Percentiles rank a stretch among this genome's conserved stretches.
Evolutionary conservation across 2,113 vertebrate genomes (phyloP).

Genomic region (Candoia aspera): DNA sequence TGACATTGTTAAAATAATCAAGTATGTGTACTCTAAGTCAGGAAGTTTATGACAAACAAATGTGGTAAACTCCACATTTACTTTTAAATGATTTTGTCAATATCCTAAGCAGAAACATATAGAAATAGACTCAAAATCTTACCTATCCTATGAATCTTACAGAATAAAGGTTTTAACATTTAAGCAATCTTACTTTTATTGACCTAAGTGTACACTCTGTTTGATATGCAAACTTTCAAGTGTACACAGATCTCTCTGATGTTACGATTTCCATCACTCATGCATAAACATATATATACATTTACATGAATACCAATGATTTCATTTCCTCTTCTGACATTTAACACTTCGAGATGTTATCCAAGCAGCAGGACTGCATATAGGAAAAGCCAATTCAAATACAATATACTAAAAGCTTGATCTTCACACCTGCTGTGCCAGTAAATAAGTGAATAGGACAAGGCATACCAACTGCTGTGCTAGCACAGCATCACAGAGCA

Average conservation of each 20-base stretch:
- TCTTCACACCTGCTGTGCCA: constrained; percentile 16
- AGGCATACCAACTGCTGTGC: constrained; percentile 22
- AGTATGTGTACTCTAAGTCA: background rate
- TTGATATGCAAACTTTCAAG: too few species aligned
- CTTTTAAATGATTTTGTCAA: background rate
- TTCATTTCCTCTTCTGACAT: constrained; percentile 15
- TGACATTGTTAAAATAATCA: background rate
- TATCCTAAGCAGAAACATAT: background rate
- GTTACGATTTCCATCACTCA: background rate
- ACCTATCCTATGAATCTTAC: background rate
- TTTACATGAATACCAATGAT: constrained; percentile 4
- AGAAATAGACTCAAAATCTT: background rate
- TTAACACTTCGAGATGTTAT: constrained; percentile 12
- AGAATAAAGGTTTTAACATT: background rate
- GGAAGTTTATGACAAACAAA: background rate
- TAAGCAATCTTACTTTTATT: background rate
- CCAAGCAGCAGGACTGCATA: constrained; percentile 15
- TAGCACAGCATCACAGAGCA: constrained; percentile 12
- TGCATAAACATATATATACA: background rate
- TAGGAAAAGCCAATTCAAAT: constrained; percentile 21
- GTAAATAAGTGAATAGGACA: constrained; percentile 23
- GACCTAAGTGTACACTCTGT: background rate
- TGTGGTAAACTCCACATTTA: background rate
- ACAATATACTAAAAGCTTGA: constrained; percentile 19
- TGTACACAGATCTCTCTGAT: background rate